Base-by-base conservation (phyloP, 1,140 invertebrate species). In the Chionoecetes opilio region DNA sequence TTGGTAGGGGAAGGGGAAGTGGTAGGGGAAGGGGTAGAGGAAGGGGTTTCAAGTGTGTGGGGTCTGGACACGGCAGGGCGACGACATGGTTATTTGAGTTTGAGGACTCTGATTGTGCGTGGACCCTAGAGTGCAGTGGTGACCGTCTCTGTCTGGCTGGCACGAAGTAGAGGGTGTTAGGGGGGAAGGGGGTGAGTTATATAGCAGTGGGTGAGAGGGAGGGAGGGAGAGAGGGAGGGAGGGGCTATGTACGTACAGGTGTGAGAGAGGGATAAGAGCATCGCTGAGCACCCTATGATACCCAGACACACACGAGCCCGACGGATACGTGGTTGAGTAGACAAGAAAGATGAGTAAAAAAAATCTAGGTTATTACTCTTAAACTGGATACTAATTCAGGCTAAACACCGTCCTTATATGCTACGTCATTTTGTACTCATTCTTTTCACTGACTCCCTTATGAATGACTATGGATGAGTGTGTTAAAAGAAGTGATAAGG, bases 61-160 rank as follows among this genome's bases (percentile, higher is more conserved):
- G 63, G 63, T 6, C 63, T 75, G 63, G 63, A 75, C 63, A 75
- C 63, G 63, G 63, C 63, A 75, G 63, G 63, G 63, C 63, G 63
- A 26, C 63, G 63, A 75, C 63, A 75, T 26, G 63, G 63, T 75
- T 75, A 75, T 75, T 75, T 75, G 63, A 75, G 63, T 26, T 75
- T 75, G 63, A 75, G n/a, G 63, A 75, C 63, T 75, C 63, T 75
- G 63, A 75, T 75, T 75, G 63, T 75, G 63, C 63, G 63, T 75
- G 63, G 63, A 75, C 63, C 63, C 63, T 21, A n/a, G n/a, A n/a
- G n/a, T n/a, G n/a, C n/a, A n/a, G n/a, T n/a, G 63, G 63, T 75
- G 63, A 75, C 63, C 26, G 63, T 75, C 63, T 75, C 63, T 75
- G 21, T 75, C 63, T 75, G 63, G 11, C 63, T 75, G 63, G 21